Conservation (phyloP, 2,888 invertebrate species). For the Diarsia mendica region DNA sequence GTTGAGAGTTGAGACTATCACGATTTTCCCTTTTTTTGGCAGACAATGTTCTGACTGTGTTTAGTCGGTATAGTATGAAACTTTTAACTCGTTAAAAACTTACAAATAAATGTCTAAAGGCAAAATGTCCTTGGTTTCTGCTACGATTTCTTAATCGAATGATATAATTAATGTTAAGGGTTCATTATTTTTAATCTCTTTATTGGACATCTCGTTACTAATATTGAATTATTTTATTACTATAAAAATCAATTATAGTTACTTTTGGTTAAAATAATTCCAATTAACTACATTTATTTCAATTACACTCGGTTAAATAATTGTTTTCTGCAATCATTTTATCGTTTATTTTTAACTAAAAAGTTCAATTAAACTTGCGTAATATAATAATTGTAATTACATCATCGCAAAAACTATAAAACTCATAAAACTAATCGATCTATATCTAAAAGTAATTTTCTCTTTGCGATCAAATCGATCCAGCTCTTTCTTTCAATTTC, state of each 20-base stretch:
- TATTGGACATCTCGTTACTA: not conserved
- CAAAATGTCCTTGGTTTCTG: not conserved
- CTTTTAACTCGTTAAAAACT: not conserved
- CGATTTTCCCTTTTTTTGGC: not conserved
- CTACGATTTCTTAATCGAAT: not conserved
- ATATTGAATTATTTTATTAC: slow-evolving; percentile 18
- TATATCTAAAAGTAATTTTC: slow-evolving; percentile 48
- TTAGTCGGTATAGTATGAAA: not conserved
- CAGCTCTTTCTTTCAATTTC: slow-evolving; percentile 19
- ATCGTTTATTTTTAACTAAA: slow-evolving; percentile 25
- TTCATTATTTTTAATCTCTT: slow-evolving; percentile 16
- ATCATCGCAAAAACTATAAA: slow-evolving; percentile 44
- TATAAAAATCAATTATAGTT: slow-evolving; percentile 6
- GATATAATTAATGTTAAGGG: too few species aligned
- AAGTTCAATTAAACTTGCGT: slow-evolving; percentile 44
- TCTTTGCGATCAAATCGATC: slow-evolving; percentile 18
- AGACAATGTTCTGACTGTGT: not conserved
- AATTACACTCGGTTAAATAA: slow-evolving; percentile 41
- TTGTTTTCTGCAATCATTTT: slow-evolving; percentile 17
- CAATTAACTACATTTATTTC: slow-evolving; percentile 23
- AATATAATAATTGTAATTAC: slow-evolving; percentile 37
- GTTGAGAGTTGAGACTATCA: not conserved
- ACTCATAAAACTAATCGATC: slow-evolving; percentile 44
- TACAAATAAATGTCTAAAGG: not conserved
- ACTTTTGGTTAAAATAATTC: not conserved